phyloP scores from a whole-genome alignment of 1,140 invertebrate genomes.

The Archivesica marissinica region DNA sequence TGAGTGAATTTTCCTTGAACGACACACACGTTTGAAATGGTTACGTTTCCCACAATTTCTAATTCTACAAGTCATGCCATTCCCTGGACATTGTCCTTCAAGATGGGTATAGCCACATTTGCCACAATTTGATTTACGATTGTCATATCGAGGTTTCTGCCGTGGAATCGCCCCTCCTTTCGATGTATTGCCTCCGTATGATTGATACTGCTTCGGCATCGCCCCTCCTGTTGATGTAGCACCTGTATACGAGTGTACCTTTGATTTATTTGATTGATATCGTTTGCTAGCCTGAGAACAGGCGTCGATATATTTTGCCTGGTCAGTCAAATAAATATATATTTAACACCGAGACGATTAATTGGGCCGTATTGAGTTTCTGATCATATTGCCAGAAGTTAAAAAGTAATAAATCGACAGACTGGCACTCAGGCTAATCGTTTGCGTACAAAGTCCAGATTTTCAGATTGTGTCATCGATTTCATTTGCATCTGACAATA shows the following conservation, averaged over 20 bases:
- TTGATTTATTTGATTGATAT: background rate
- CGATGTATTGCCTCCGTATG: too few relatives aligned
- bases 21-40: background rate
- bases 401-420: too few relatives aligned
- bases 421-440: background rate
- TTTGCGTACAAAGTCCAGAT: background rate
- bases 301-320: too few relatives aligned
- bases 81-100: background rate
- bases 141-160: too few relatives aligned
- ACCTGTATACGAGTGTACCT: background rate
- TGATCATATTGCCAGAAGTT: too few relatives aligned
- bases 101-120: background rate
- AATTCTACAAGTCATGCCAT: background rate
- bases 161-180: too few relatives aligned
- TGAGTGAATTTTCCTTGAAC: background rate
- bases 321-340: too few relatives aligned
- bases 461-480: background rate
- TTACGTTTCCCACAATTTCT: too few relatives aligned
- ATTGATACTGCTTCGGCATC: too few relatives aligned
- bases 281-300: background rate
- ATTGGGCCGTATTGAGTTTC: too few relatives aligned
- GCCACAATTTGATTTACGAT: background rate
- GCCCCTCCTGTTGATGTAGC: background rate
- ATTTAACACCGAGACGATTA: too few relatives aligned
- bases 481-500: slow-evolving; percentile 18